A percentile compares a stretch with the other conserved stretches of the same genome.
phyloP scores from a whole-genome alignment of 2,113 vertebrate species.

The Origma solitaria region DNA sequence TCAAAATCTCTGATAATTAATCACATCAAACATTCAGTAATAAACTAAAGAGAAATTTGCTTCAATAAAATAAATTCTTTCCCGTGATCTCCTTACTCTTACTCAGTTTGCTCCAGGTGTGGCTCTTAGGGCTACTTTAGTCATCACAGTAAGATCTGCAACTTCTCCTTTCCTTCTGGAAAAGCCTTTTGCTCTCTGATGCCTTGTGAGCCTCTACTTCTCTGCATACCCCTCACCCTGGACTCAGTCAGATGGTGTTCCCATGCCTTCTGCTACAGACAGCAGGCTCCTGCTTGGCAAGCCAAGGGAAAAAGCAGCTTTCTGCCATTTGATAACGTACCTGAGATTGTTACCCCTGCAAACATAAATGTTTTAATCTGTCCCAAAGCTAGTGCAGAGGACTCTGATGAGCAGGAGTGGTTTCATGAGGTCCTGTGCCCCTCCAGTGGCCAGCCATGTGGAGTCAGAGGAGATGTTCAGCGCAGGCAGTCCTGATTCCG shows the following conservation, averaged over 20 bases:
- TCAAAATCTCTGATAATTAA: not conserved
- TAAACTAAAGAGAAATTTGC: not conserved
- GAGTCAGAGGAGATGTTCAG: not conserved
- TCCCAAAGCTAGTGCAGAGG: not conserved
- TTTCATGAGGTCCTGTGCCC: not conserved
- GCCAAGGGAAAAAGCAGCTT: not conserved
- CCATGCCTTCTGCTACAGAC: rapidly evolving
- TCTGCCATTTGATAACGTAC: not conserved
- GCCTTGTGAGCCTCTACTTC: not conserved
- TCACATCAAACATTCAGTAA: not conserved
- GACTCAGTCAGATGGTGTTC: not conserved
- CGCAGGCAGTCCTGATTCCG: not conserved
- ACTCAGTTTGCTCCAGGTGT: not conserved
- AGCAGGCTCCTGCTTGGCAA: not conserved
- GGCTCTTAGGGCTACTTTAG: not conserved
- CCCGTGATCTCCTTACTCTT: not conserved
- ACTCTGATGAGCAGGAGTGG: not conserved
- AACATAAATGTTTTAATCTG: not conserved
- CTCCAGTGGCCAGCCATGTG: not conserved
- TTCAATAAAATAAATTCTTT: not conserved
- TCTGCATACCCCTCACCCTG: no score
- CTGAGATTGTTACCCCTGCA: not conserved
- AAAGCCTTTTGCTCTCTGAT: not conserved
- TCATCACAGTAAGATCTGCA: not conserved
- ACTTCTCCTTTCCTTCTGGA: not conserved